Evolutionary conservation across 2,888 invertebrate species (phyloP).

Genomic region (Tipula confusa): DNA sequence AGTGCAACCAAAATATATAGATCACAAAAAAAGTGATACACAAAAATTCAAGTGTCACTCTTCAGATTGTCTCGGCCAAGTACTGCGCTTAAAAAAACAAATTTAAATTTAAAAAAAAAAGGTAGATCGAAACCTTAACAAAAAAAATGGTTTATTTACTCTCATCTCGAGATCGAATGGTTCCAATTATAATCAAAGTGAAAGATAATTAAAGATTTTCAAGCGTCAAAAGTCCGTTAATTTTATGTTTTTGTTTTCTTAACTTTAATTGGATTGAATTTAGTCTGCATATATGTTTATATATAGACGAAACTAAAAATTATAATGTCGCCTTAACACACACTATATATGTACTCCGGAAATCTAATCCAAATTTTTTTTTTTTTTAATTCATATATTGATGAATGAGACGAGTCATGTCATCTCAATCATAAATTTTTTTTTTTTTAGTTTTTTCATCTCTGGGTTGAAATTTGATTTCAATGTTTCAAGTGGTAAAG

Average conservation of each 20-base stretch:
- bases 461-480: background rate
- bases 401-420: conserved; percentile 20
- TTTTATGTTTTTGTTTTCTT: background rate
- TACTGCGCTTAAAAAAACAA: background rate
- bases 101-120: background rate
- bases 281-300: background rate
- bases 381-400: background rate
- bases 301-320: background rate
- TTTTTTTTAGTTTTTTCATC: background rate
- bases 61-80: background rate
- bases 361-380: conserved; percentile 6
- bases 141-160: background rate
- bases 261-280: conserved; percentile 3
- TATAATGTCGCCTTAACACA: background rate
- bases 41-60: too few species aligned
- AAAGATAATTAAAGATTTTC: background rate
- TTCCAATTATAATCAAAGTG: background rate
- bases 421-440: conserved; percentile 14
- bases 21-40: too few species aligned
- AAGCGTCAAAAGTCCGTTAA: conserved; percentile 7
- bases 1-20: too few species aligned
- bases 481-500: background rate
- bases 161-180: background rate
- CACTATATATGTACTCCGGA: background rate
- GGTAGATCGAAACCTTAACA: background rate